Percentiles rank a stretch among this genome's conserved stretches.
Evolutionary conservation across 2,113 vertebrate species (phyloP).

Genomic region (Guaruba guarouba): DNA sequence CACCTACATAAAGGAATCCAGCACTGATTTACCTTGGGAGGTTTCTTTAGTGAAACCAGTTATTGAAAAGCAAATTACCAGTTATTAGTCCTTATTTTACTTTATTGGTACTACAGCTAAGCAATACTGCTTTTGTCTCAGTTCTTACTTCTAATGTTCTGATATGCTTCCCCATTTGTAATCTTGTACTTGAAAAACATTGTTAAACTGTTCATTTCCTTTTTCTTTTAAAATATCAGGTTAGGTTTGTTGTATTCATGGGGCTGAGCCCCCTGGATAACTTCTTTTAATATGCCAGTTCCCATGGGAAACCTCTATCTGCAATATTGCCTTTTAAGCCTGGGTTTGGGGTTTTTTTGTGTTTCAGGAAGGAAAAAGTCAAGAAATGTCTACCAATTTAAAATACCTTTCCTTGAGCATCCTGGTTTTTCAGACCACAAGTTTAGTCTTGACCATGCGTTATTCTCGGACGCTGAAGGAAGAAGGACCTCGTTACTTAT

Average conservation of each 20-base stretch:
- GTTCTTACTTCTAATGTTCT: neutral
- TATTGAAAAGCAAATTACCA: neutral
- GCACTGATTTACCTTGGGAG: neutral
- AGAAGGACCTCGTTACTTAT: conserved; percentile 94
- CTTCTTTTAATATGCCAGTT: neutral
- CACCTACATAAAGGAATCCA: neutral
- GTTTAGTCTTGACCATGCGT: conserved; percentile 96
- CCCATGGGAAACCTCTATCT: neutral
- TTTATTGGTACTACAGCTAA: neutral
- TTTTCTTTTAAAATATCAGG: neutral
- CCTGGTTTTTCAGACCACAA: conserved; percentile 97
- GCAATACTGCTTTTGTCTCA: neutral
- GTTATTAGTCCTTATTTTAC: neutral
- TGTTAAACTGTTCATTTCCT: neutral
- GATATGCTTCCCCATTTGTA: neutral
- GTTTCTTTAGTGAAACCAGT: neutral
- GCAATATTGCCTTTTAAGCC: neutral
- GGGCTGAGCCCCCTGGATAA: neutral
- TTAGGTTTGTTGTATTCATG: neutral
- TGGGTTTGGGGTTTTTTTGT: neutral
- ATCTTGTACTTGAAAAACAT: neutral
- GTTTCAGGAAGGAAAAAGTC: conserved; percentile 70
- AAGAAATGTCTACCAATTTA: conserved; percentile 82
- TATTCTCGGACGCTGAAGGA: conserved; percentile 94
- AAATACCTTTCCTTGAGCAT: conserved; percentile 96